These are phyloP conservation scores for Pinna nobilis DNA, from an alignment of 1,140 invertebrate genomes.

Conservation along the genomic window DNA sequence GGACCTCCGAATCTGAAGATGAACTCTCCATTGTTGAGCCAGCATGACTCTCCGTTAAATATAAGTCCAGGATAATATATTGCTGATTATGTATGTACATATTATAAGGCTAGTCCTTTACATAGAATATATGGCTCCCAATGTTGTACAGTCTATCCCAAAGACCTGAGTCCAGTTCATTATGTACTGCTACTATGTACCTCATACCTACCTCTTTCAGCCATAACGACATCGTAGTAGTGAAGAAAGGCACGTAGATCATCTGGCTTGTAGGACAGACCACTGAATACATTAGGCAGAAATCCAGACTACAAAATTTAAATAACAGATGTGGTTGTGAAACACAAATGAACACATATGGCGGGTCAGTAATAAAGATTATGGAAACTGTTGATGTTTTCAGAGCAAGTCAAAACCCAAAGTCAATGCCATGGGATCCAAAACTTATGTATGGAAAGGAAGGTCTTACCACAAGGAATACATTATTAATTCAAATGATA, in stretches of 20 bases:
- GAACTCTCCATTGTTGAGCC: too few relatives aligned
- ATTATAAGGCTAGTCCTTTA: too few relatives aligned
- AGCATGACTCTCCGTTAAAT: too few relatives aligned
- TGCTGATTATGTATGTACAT: too few relatives aligned
- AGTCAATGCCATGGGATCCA: too few relatives aligned
- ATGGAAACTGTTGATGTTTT: not conserved
- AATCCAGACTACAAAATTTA: constrained; percentile 57
- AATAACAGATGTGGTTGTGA: not conserved
- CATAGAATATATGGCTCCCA: too few relatives aligned
- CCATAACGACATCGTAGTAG: constrained; percentile 64
- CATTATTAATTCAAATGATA: too few relatives aligned
- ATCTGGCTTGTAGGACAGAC: constrained; percentile 58
- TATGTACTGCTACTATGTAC: not conserved
- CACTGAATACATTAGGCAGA: constrained; percentile 61
- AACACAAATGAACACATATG: not conserved
- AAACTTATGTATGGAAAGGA: too few relatives aligned
- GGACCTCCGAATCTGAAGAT: too few relatives aligned
- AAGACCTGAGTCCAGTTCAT: not conserved
- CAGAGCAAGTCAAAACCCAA: not conserved
- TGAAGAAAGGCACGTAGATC: constrained; percentile 61
- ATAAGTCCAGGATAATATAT: too few relatives aligned
- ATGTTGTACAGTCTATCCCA: too few relatives aligned
- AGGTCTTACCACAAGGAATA: too few relatives aligned
- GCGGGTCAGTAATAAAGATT: not conserved
- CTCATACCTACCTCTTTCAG: constrained; percentile 42